These are phyloP conservation scores for Lampris incognitus DNA, from an alignment of 2,113 vertebrate genomes.

Conservation along the genomic window DNA sequence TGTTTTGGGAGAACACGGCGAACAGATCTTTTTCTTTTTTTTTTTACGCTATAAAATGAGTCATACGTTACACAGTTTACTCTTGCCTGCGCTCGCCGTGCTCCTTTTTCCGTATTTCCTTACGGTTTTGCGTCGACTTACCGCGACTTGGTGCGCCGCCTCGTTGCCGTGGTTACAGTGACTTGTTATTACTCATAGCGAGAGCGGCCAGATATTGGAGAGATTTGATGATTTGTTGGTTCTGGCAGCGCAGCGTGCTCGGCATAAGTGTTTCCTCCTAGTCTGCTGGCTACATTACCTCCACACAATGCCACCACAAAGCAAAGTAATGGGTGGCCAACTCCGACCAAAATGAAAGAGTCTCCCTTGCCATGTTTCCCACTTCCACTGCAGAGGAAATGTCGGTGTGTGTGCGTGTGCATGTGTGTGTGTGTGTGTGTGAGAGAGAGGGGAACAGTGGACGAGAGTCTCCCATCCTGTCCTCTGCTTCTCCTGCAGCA, in stretches of 20 bases:
- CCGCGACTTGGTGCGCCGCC: slow-evolving; percentile 13
- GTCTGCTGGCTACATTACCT: slow-evolving; percentile 62
- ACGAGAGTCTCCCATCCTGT: background rate
- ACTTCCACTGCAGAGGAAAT: slow-evolving; percentile 64
- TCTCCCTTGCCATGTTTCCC: slow-evolving; percentile 67
- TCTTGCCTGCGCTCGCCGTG: slow-evolving; percentile 26
- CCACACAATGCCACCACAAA: slow-evolving; percentile 68
- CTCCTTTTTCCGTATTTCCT: slow-evolving; percentile 18
- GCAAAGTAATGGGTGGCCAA: slow-evolving; percentile 75
- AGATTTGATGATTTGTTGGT: slow-evolving; percentile 74
- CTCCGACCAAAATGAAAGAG: slow-evolving; percentile 72
- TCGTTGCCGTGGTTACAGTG: slow-evolving; percentile 60
- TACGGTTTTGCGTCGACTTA: slow-evolving; percentile 36
- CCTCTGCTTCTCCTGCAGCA: background rate
- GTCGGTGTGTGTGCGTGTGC: background rate
- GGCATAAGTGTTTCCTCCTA: slow-evolving; percentile 65
- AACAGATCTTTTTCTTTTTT: slow-evolving; percentile 18
- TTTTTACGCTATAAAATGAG: slow-evolving; percentile 48
- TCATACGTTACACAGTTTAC: slow-evolving; percentile 27
- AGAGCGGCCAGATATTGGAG: slow-evolving; percentile 33
- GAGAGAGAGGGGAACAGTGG: background rate
- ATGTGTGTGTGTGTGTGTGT: background rate
- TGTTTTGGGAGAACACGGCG: slow-evolving; percentile 44
- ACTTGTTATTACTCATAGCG: slow-evolving; percentile 42
- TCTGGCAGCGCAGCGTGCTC: slow-evolving; percentile 57